Base-by-base conservation (phyloP, 2,888 invertebrate species). In the Xanthorhoe designata region DNA sequence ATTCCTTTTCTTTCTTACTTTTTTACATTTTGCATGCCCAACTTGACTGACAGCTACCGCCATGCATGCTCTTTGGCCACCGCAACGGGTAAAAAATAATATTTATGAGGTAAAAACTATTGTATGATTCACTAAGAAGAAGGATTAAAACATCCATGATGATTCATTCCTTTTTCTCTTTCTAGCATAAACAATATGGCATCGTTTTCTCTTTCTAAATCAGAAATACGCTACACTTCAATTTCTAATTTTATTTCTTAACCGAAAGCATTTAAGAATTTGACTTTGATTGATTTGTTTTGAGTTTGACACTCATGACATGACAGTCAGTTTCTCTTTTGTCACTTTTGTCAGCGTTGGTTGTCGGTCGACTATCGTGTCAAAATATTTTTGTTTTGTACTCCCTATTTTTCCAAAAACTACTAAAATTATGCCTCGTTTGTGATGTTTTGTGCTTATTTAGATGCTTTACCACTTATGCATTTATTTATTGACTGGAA, bases 301-400 rank as follows among this genome's bases (percentile, higher is more conserved):
- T n/a, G n/a, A n/a, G 38, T 42, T 42, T 42, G 38, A 42, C 38
- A 42, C 8, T 8, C 7, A 3, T 13, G 10, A 38, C 7, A 10
- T 10, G 38, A 1, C 10, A 38, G 38, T 10, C 13, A 38, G 38
- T 38, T 38, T 10, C 32, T 32, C 32, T 32, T 32, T 32, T 32
- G 32, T 32, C 38, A 35, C 10, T 35, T 35, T 35, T 42, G 38
- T 42, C 38, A 42, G 38, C 38, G 38, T 42, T 38, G 35, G 35
- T 38, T 42, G 38, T 58, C 53, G 17, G 9, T 32, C 13, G 38
- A 10, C 75, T 78, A 82, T 84, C 82, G 83, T 89, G 88, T 90
- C 91, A 91, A 91, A 92, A 92, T 93, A 92, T 92, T 92, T 92
- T 88, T 90, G 91, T 92, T 91, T 90, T 85, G 87, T 90, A 81